A percentile compares a stretch with the other conserved stretches of the same genome.
These are phyloP conservation scores for Willisornis vidua DNA, from an alignment of 2,113 vertebrate genomes.

Conservation along the genomic window DNA sequence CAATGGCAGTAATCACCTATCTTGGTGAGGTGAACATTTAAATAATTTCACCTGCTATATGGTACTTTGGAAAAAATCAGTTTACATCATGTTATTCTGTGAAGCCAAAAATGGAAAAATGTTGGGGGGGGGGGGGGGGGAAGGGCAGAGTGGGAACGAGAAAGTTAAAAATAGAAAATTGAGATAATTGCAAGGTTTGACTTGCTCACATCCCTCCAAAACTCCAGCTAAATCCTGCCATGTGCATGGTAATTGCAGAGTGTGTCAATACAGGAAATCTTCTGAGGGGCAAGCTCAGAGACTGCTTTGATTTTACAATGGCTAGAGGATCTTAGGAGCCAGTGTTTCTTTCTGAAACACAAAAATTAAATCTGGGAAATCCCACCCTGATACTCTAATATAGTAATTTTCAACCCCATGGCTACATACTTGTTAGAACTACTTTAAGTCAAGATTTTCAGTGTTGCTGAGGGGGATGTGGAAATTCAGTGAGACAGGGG, in stretches of 20 bases:
- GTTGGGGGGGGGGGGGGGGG: neutral
- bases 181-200: neutral
- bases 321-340: neutral
- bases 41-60: neutral
- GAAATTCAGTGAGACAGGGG: neutral
- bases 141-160: neutral
- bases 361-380: constrained; percentile 3
- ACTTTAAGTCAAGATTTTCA: neutral
- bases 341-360: neutral
- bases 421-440: neutral
- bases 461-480: neutral
- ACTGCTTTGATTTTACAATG: neutral
- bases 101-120: neutral
- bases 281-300: neutral
- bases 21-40: constrained; percentile 1
- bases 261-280: neutral
- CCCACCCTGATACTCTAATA: neutral
- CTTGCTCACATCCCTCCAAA: neutral
- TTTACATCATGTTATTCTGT: neutral
- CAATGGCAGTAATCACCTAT: neutral
- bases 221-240: neutral
- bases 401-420: neutral
- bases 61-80: neutral
- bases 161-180: neutral
- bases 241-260: neutral